These are phyloP conservation scores for Melierax canorus DNA, from an alignment of 2,113 vertebrate genomes.

Conservation along the genomic window DNA sequence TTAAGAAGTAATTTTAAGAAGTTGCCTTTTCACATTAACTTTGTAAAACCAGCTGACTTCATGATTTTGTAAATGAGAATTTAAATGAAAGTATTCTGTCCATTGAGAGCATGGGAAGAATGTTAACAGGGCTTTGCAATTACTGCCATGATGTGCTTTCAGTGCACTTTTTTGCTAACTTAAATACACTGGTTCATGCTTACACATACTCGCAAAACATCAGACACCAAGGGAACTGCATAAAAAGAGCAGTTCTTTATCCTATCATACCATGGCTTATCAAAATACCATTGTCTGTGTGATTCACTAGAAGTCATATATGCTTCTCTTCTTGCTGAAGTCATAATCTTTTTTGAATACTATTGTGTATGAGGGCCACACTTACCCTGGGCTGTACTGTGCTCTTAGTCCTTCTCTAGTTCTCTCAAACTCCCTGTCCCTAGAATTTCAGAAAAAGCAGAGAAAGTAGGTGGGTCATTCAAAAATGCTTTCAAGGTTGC, in stretches of 20 bases:
- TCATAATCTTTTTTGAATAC: background rate
- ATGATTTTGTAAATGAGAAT: slow-evolving; percentile 27
- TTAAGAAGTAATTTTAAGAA: slow-evolving; percentile 55
- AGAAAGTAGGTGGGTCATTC: background rate
- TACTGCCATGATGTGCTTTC: background rate
- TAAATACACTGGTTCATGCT: background rate
- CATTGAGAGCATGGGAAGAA: background rate
- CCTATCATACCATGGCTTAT: background rate
- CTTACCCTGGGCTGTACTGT: background rate
- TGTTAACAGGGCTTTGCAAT: background rate
- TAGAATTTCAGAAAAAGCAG: background rate
- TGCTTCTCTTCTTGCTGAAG: background rate
- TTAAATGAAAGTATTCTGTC: slow-evolving; percentile 38
- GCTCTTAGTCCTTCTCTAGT: background rate
- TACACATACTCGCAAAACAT: background rate
- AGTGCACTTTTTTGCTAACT: background rate
- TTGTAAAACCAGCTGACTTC: slow-evolving; percentile 22
- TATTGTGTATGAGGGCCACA: background rate
- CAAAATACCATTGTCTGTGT: background rate
- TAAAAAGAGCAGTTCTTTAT: background rate
- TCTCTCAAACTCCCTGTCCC: background rate
- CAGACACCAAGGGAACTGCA: background rate
- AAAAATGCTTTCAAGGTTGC: background rate
- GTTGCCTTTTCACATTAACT: slow-evolving; percentile 35
- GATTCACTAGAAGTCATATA: background rate